Evolutionary conservation across 2,888 invertebrate species (phyloP), one percentile per base, ranked within the genome.

Genomic region (Lampropteryx suffumata): DNA sequence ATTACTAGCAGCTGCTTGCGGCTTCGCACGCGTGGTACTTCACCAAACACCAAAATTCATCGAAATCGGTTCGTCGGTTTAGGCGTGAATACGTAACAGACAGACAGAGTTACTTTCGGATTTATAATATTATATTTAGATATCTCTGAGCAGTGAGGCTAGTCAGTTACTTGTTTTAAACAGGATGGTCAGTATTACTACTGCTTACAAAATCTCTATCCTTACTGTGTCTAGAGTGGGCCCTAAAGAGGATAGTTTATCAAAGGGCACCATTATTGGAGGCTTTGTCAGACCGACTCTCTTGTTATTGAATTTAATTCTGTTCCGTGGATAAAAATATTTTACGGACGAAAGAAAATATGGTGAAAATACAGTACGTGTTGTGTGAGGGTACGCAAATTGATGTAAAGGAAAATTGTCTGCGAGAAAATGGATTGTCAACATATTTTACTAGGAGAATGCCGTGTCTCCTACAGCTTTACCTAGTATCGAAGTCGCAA

Each of bases 271-370:
- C 30, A 44, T 53, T 48, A 48, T 53, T 53, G 44, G 40, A 48
- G 40, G 44, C 44, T 53, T 48, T 53, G 48, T 53, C 28, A 40
- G 44, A 10, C n/a, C 37, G 11, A 33, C 50, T 51, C 32, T 36
- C 56, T 52, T 50, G 50, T 53, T 54, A 50, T 47, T 52, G 51
- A 58, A 61, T 58, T 61, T 47, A 61, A 56, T 61, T 58, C 56
- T 46, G 48, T 52, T 50, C 48, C 42, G 13, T 32, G 47, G 48
- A 10, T 30, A 35, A 28, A 50, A 56, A 50, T 50, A 54, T 55
- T 41, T 37, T 13, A 41, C 14, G 39, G 34, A 36, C 28, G 32
- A 32, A 45, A 35, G 39, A 46, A 50, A 44, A 34, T 50, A 24
- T 29, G 13, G 37, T 24, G 35, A 24, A 11, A 13, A 13, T 13